Conservation (phyloP, 2,888 invertebrate genomes). For the Gordius sp. region DNA sequence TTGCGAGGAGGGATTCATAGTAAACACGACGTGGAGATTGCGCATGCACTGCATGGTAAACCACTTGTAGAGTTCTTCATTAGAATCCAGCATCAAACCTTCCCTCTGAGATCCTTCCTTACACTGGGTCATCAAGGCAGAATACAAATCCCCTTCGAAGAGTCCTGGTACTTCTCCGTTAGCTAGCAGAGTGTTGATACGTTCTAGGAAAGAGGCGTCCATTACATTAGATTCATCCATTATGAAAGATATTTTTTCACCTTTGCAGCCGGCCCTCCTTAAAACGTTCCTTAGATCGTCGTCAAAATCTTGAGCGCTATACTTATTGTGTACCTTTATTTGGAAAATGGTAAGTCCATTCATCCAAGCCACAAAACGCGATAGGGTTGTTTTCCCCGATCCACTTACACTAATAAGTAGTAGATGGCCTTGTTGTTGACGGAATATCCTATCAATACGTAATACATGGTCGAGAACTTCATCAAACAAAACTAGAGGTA, state of each 20-base stretch:
- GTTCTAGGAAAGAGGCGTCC: conserved; percentile 87
- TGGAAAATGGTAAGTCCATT: conserved; percentile 96
- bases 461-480: conserved; percentile 94
- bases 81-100: conserved; percentile 87
- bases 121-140: conserved; percentile 95
- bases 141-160: conserved; percentile 63
- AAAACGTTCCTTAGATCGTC: conserved; percentile 56
- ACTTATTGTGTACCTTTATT: conserved; percentile 96
- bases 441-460: conserved; percentile 89
- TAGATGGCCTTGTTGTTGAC: conserved; percentile 75
- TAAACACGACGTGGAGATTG: conserved; percentile 95
- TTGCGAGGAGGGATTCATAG: conserved; percentile 97
- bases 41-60: conserved; percentile 85
- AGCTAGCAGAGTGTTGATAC: conserved; percentile 92
- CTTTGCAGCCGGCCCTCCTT: conserved; percentile 40
- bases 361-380: conserved; percentile 98
- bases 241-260: conserved; percentile 95
- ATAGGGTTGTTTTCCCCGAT: conserved; percentile 92
- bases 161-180: conserved; percentile 56
- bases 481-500: conserved; percentile 84
- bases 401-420: conserved; percentile 91
- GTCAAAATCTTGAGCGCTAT: conserved; percentile 91
- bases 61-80: conserved; percentile 97
- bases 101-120: conserved; percentile 94
- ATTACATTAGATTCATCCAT: conserved; percentile 94